Conservation (phyloP, 2,113 vertebrate genomes). For the Nothoprocta perdicaria region DNA sequence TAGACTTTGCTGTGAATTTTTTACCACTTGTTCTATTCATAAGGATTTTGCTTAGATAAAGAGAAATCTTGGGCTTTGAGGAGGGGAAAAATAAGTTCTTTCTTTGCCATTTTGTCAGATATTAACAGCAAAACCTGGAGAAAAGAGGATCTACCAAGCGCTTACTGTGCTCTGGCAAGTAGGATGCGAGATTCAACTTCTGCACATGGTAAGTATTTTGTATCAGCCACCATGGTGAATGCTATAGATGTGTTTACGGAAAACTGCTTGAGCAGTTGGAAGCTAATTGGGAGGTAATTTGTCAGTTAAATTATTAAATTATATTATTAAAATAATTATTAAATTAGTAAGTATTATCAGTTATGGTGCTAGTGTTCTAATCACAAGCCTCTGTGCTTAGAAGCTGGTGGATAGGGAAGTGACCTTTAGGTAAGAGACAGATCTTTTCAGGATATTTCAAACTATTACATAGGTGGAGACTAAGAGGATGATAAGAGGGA, state of each 20-base stretch:
- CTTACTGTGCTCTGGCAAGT: slow-evolving; percentile 86
- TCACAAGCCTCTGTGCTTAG: not conserved
- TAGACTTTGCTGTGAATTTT: not conserved
- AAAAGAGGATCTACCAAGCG: slow-evolving; percentile 79
- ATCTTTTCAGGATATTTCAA: not conserved
- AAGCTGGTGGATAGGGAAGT: not conserved
- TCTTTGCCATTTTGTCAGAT: slow-evolving; percentile 76
- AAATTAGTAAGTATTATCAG: not conserved
- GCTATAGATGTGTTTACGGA: not conserved
- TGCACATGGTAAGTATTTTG: slow-evolving; percentile 85
- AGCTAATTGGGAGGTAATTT: not conserved
- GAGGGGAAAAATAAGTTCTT: not conserved
- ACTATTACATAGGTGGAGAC: not conserved
- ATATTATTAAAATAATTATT: too few species aligned
- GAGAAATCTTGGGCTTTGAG: not conserved
- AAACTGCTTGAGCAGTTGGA: not conserved
- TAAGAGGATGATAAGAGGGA: not conserved
- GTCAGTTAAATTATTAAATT: not conserved
- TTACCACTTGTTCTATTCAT: not conserved
- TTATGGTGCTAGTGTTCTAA: not conserved
- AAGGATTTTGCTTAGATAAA: not conserved
- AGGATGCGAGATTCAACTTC: slow-evolving; percentile 88
- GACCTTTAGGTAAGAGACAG: not conserved
- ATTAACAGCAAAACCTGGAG: slow-evolving; percentile 77
- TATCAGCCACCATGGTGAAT: slow-evolving; percentile 47